These are phyloP conservation scores for Danio albolineatus DNA, from an alignment of 2,797 vertebrate species.

Conservation along the genomic window DNA sequence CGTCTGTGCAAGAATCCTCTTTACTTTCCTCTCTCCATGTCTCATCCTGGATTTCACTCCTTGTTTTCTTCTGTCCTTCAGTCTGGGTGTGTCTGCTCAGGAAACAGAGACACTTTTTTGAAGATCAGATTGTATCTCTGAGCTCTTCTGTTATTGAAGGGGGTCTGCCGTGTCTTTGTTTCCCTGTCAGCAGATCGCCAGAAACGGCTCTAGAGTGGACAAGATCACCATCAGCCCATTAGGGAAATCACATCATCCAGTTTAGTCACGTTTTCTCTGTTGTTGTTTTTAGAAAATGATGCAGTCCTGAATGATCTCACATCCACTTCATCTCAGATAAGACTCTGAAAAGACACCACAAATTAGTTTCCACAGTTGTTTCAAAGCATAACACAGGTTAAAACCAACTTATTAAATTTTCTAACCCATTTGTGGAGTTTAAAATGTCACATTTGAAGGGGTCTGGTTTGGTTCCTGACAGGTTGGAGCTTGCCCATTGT, in stretches of 20 bases:
- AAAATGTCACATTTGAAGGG: too few relatives aligned
- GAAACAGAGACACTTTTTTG: conserved; percentile 9
- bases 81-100: conserved; percentile 33
- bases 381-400: too few relatives aligned
- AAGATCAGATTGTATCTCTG: conserved; percentile 37
- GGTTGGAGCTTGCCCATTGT: too few relatives aligned
- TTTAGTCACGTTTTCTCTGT: too few relatives aligned
- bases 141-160: conserved; percentile 6
- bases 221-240: conserved; percentile 57
- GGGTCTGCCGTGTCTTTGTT: not conserved
- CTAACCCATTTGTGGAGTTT: too few relatives aligned
- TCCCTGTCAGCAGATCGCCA: conserved; percentile 14
- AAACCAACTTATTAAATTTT: too few relatives aligned
- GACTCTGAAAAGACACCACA: not conserved
- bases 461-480: too few relatives aligned
- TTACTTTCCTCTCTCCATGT: not conserved
- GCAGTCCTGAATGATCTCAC: conserved; percentile 42
- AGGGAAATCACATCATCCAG: conserved; percentile 71
- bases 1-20: not conserved
- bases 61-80: not conserved
- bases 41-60: not conserved
- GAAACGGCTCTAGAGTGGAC: conserved; percentile 11
- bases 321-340: not conserved
- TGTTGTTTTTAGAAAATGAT: conserved; percentile 57
- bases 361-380: not conserved